These are phyloP conservation scores for Danio aesculapii DNA, from an alignment of 2,797 vertebrate species.

Conservation along the genomic window DNA sequence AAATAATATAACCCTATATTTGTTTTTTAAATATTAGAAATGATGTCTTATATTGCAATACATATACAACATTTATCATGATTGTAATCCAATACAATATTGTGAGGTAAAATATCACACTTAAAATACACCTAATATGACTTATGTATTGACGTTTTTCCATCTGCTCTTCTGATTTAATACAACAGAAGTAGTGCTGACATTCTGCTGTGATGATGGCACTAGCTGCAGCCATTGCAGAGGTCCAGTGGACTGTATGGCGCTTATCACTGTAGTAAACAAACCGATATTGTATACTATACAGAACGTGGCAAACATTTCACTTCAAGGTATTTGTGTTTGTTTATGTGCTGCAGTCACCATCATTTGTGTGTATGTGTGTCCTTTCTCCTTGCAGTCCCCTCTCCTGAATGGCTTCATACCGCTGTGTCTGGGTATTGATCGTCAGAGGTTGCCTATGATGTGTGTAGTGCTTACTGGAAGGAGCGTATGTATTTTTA, in stretches of 20 bases:
- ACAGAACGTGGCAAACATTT: conserved; percentile 9
- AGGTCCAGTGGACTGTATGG: not conserved
- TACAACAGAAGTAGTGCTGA: not conserved
- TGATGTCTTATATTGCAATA: not conserved
- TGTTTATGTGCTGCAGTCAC: not conserved
- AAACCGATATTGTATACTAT: conserved; percentile 7
- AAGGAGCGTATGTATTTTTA: conserved; percentile 47
- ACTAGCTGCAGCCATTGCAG: conserved; percentile 7
- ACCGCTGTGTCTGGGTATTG: conserved; percentile 35
- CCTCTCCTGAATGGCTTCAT: conserved; percentile 26
- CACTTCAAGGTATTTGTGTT: not conserved
- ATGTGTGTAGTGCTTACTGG: conserved; percentile 51
- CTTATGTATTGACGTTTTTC: not conserved
- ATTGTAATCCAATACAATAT: not conserved
- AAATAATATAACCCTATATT: too few relatives aligned
- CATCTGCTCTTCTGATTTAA: not conserved
- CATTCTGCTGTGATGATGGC: conserved; percentile 8
- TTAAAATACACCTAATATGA: not conserved
- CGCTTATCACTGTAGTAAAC: not conserved
- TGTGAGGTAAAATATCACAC: conserved; percentile 16
- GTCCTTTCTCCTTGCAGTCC: not conserved
- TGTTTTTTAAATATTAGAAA: not conserved
- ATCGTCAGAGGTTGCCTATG: conserved; percentile 35
- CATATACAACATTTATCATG: not conserved
- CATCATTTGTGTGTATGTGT: not conserved